Evolutionary conservation across 2,113 vertebrate genomes (phyloP).

Genomic region (Columba janthina): DNA sequence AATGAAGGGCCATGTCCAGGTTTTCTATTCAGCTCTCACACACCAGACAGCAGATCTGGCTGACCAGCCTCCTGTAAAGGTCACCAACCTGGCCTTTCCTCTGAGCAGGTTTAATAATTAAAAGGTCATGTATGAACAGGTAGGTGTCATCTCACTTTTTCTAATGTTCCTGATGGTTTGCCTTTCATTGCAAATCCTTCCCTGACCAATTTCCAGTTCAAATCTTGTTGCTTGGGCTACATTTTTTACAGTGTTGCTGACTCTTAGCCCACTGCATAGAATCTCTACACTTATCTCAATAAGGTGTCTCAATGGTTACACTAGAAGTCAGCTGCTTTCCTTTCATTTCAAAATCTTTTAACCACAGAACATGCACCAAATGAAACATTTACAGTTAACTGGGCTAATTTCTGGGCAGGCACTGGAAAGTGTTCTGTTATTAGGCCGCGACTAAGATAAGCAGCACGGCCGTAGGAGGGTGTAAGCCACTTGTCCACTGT

Average conservation of each 20-base stretch:
- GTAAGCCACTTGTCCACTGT: neutral
- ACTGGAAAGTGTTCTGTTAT: neutral
- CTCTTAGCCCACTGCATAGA: neutral
- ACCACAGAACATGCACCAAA: fast-evolving
- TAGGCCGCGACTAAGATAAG: neutral
- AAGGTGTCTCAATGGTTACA: neutral
- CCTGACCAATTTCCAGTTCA: neutral
- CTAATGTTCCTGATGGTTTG: neutral
- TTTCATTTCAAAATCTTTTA: neutral
- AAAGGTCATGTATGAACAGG: neutral
- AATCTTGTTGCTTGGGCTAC: neutral
- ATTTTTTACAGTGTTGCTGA: neutral
- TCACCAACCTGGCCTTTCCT: neutral
- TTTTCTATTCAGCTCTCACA: neutral
- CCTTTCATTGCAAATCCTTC: neutral
- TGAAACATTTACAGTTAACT: neutral
- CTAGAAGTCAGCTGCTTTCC: neutral
- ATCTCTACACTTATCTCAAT: neutral
- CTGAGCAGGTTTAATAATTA: neutral
- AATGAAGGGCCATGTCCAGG: neutral
- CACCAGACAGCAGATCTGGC: neutral
- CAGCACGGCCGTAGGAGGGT: neutral
- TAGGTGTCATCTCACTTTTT: neutral
- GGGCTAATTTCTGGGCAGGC: neutral
- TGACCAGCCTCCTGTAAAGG: neutral